Evolutionary conservation across 2,888 invertebrate genomes (phyloP).

Genomic region (Rhagonycha fulva): DNA sequence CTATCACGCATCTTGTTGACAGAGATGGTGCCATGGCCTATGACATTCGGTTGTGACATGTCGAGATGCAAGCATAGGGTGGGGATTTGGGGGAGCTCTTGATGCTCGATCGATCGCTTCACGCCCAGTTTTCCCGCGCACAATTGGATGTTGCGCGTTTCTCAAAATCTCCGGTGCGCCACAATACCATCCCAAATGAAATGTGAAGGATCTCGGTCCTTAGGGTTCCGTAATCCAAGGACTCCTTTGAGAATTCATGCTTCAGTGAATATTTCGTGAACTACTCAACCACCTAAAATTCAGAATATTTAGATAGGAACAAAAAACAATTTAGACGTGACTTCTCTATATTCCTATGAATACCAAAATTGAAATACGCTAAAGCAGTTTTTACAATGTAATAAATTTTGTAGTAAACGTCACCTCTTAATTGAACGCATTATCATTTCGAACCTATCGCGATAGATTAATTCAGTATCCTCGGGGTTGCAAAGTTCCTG

Average conservation of each 20-base stretch:
- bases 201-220: slow-evolving; percentile 38
- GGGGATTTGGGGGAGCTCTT: slow-evolving; percentile 47
- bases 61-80: slow-evolving; percentile 45
- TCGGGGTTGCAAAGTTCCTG: neutral
- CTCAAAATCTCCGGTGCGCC: slow-evolving; percentile 29
- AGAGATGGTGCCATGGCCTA: slow-evolving; percentile 46
- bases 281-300: slow-evolving; percentile 16
- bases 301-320: slow-evolving; percentile 2
- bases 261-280: slow-evolving; percentile 26
- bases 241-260: slow-evolving; percentile 43
- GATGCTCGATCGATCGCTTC: slow-evolving; percentile 52
- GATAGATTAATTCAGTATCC: neutral
- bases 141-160: slow-evolving; percentile 41
- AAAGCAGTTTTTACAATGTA: neutral
- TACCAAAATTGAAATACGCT: neutral
- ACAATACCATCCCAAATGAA: slow-evolving; percentile 37
- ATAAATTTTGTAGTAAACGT: neutral
- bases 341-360: neutral
- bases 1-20: slow-evolving; percentile 52
- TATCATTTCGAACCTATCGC: neutral
- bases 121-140: slow-evolving; percentile 54
- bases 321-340: neutral
- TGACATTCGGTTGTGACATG: slow-evolving; percentile 50
- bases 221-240: slow-evolving; percentile 45
- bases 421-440: neutral